A percentile compares a stretch with the other conserved stretches of the same genome.
Evolutionary conservation across 2,888 invertebrate species (phyloP).

Genomic region (Hypselothyrea guttata): DNA sequence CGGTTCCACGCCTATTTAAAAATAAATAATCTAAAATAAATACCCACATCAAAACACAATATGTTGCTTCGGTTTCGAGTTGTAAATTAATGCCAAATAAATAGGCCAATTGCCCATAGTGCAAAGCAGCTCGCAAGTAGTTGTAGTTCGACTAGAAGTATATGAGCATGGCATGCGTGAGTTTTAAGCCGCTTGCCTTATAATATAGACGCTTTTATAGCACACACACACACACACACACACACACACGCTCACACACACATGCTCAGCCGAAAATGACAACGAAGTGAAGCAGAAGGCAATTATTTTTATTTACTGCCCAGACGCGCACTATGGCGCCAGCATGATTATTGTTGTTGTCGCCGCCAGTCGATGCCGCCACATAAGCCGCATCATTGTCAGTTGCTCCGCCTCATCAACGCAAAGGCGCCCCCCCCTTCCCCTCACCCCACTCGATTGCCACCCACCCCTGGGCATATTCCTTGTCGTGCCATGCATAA

Average conservation of each 20-base stretch:
- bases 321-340: constrained; percentile 80
- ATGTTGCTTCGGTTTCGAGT: too few relatives aligned
- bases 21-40: too few relatives aligned
- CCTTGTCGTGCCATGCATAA: constrained; percentile 56
- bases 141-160: constrained; percentile 7
- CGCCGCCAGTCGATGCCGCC: constrained; percentile 43
- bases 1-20: too few relatives aligned
- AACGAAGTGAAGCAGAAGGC: constrained; percentile 77
- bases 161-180: constrained; percentile 53
- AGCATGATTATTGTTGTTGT: constrained; percentile 67
- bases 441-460: neutral
- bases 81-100: too few relatives aligned
- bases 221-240: constrained; percentile 38
- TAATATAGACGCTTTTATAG: constrained; percentile 68
- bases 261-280: constrained; percentile 56
- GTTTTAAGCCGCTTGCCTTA: constrained; percentile 66
- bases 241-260: constrained; percentile 17
- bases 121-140: constrained; percentile 2
- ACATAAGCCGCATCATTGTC: constrained; percentile 75
- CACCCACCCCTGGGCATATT: constrained; percentile 13
- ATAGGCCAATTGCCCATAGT: too few relatives aligned
- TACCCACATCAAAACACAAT: too few relatives aligned
- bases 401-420: constrained; percentile 56
- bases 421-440: constrained; percentile 15
- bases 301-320: constrained; percentile 81